A percentile compares a stretch with the other conserved stretches of the same genome.
phyloP scores from a whole-genome alignment of 92 coral and sea anemone genomes.

The Meandrina meandrites region DNA sequence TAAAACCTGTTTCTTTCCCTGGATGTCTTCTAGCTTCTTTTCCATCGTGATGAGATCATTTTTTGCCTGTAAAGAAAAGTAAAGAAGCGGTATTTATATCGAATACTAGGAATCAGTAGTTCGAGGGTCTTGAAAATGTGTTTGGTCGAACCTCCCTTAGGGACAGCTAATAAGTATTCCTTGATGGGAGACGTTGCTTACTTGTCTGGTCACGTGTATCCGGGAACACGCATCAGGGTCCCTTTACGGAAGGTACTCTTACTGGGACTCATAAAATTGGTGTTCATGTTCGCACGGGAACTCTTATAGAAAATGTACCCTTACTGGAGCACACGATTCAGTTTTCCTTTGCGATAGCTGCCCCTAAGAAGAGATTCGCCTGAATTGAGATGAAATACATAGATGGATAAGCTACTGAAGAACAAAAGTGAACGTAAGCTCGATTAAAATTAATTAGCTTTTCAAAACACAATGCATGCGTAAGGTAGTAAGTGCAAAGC shows the following conservation, averaged over 20 bases:
- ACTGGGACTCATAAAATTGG: not conserved
- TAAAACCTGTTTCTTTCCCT: constrained; percentile 68
- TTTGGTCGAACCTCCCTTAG: not conserved
- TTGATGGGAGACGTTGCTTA: not conserved
- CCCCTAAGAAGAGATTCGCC: constrained; percentile 1
- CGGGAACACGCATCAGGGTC: not conserved
- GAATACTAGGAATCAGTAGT: not conserved
- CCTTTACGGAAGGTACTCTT: not conserved
- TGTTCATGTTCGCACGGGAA: not conserved
- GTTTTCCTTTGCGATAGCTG: not conserved
- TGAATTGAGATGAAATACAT: not conserved
- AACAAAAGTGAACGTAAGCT: not conserved
- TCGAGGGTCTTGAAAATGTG: no score
- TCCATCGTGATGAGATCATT: constrained; percentile 75
- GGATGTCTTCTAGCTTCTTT: constrained; percentile 81
- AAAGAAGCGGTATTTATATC: not conserved
- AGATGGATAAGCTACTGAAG: not conserved
- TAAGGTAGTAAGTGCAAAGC: not conserved
- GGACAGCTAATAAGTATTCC: not conserved
- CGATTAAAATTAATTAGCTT: not conserved
- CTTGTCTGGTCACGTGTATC: not conserved
- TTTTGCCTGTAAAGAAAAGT: constrained; percentile 66
- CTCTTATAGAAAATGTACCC: not conserved
- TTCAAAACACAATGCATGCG: not conserved
- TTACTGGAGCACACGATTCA: not conserved